Evolutionary conservation across 2,113 vertebrate species (phyloP).

Genomic region (Rafetus swinhoei): DNA sequence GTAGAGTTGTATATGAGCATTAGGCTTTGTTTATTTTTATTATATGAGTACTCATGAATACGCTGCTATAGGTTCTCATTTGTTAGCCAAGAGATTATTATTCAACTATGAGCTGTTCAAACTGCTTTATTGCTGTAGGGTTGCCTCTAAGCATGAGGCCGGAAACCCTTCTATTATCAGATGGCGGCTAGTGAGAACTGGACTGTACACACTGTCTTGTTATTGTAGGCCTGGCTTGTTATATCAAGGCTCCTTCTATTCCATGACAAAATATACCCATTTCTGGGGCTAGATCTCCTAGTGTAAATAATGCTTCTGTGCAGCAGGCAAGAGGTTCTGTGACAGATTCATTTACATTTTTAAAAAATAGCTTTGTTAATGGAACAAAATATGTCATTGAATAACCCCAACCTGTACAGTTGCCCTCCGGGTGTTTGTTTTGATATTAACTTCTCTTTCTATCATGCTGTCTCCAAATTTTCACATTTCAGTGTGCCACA

Average conservation of each 20-base stretch:
- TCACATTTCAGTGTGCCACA: not conserved
- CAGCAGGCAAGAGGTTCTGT: slow-evolving; percentile 15
- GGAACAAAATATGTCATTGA: not conserved
- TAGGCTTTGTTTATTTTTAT: slow-evolving; percentile 15
- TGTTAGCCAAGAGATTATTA: not conserved
- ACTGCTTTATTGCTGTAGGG: slow-evolving; percentile 2
- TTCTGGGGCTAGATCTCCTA: not conserved
- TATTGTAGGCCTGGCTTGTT: not conserved
- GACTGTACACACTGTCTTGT: not conserved
- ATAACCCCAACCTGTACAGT: not conserved
- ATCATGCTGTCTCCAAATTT: not conserved
- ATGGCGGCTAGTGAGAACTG: not conserved
- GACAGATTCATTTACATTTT: slow-evolving; percentile 1
- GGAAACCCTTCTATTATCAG: not conserved
- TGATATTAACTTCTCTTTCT: slow-evolving; percentile 20
- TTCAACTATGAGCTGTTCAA: not conserved
- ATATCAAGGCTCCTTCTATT: not conserved
- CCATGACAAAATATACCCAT: slow-evolving; percentile 4
- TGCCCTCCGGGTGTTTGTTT: slow-evolving; percentile 15
- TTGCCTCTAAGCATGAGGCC: not conserved
- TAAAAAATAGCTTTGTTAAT: not conserved
- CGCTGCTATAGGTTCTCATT: not conserved
- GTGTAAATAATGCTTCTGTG: not conserved
- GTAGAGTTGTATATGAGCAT: not conserved
- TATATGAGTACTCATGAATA: not conserved